phyloP scores from a whole-genome alignment of 2,797 vertebrate species.

The Siniperca scherzeri region DNA sequence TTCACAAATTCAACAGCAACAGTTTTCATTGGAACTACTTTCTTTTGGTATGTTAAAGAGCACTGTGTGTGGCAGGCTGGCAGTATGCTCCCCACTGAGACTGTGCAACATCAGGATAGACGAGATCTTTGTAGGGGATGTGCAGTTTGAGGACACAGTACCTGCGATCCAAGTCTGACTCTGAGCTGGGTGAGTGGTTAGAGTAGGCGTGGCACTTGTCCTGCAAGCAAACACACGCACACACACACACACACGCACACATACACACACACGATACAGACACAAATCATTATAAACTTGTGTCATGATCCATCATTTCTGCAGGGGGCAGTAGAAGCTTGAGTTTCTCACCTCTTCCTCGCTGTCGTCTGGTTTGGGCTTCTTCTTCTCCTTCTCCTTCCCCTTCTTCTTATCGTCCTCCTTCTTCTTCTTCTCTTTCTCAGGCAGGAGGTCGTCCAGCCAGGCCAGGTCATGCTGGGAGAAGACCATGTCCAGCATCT shows the following conservation, averaged over 20 bases:
- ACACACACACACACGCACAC: conserved; percentile 18
- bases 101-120: conserved; percentile 74
- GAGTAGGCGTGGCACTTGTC: conserved; percentile 90
- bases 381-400: conserved; percentile 86
- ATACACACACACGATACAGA: conserved; percentile 27
- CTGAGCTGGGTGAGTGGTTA: conserved; percentile 89
- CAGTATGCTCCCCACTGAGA: conserved; percentile 84
- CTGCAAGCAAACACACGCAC: conserved; percentile 75
- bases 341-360: conserved; percentile 85
- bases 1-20: not conserved
- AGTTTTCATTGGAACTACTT: not conserved
- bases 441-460: conserved; percentile 95
- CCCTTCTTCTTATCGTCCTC: conserved; percentile 89
- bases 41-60: conserved; percentile 32
- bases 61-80: conserved; percentile 64
- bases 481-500: conserved; percentile 94
- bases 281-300: not conserved
- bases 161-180: conserved; percentile 95
- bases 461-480: conserved; percentile 97
- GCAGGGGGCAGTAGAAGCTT: conserved; percentile 70
- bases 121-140: conserved; percentile 86
- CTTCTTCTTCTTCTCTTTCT: conserved; percentile 94
- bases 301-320: conserved; percentile 36
- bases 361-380: conserved; percentile 82
- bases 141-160: conserved; percentile 89